Conservation (phyloP, 2,888 invertebrate genomes). For the Latrodectus hesperus region DNA sequence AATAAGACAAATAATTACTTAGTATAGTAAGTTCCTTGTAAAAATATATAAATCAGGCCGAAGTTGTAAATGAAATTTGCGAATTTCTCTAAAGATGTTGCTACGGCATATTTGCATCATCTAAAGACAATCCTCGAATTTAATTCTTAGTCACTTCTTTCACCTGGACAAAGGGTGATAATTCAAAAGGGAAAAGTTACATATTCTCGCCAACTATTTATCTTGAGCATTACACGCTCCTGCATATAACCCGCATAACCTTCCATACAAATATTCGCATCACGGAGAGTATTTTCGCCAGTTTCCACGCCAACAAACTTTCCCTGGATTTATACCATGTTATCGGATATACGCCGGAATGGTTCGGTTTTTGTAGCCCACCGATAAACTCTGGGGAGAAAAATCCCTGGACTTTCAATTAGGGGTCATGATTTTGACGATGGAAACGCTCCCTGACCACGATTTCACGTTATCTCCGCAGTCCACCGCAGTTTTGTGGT, state of each 20-base stretch:
- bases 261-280: conserved; percentile 42
- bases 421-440: conserved; percentile 36
- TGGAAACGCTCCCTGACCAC: conserved; percentile 13
- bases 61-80: no score
- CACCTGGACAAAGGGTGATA: neutral
- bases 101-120: no score
- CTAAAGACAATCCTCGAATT: no score
- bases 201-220: conserved; percentile 28
- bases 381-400: conserved; percentile 40
- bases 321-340: conserved; percentile 42
- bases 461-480: conserved; percentile 25
- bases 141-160: no score
- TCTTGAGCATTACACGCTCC: conserved; percentile 15
- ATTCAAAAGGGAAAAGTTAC: conserved; percentile 13
- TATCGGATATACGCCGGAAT: conserved; percentile 36
- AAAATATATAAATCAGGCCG: no score
- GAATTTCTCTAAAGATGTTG: no score
- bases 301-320: conserved; percentile 49
- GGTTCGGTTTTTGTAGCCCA: conserved; percentile 34
- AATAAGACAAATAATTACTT: no score
- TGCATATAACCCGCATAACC: conserved; percentile 17
- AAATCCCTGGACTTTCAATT: conserved; percentile 54
- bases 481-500: conserved; percentile 36
- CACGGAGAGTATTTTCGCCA: conserved; percentile 38
- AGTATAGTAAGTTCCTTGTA: no score